Evolutionary conservation across 2,797 vertebrate species (phyloP).

Genomic region (Hippopotamyrus pictus): DNA sequence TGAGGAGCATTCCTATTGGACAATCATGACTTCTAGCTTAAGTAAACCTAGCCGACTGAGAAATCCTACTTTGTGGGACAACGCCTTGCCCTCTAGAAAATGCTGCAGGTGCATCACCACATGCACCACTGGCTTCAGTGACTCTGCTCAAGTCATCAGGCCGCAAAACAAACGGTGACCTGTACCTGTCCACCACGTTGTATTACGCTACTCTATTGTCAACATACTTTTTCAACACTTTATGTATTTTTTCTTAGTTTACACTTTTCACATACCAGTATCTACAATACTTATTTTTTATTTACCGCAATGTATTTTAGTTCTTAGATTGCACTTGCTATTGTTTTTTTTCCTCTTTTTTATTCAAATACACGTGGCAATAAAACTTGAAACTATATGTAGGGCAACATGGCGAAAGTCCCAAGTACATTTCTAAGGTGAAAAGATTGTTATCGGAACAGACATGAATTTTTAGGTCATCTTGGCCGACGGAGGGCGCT

Average conservation of each 20-base stretch:
- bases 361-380: neutral
- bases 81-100: neutral
- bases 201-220: neutral
- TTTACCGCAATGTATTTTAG: neutral
- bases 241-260: neutral
- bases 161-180: neutral
- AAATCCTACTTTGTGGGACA: neutral
- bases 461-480: neutral
- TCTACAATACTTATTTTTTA: neutral
- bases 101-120: neutral
- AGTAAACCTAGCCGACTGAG: neutral
- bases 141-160: neutral
- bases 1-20: neutral
- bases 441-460: neutral
- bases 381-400: neutral
- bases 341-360: neutral
- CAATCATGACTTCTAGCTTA: neutral
- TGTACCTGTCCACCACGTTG: neutral
- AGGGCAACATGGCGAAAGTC: neutral
- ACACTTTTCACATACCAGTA: neutral
- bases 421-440: neutral
- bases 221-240: neutral
- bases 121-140: neutral
- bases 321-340: neutral
- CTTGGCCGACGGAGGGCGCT: constrained; percentile 24